Evolutionary conservation across 2,888 invertebrate genomes (phyloP).

Genomic region (Tetragonisca angustula): DNA sequence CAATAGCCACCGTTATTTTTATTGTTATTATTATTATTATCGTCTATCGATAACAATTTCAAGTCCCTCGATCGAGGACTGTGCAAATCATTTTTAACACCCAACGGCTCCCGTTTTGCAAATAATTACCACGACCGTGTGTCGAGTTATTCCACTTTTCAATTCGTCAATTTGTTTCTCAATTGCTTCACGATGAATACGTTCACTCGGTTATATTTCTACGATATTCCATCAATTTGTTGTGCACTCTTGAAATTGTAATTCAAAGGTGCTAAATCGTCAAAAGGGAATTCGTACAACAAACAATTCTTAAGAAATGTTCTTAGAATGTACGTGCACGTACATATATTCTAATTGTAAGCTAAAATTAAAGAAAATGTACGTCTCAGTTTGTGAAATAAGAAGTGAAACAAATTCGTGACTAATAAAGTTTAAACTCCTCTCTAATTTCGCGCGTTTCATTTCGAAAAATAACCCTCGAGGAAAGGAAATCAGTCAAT

Average conservation of each 20-base stretch:
- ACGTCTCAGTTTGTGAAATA: not conserved
- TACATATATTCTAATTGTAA: not conserved
- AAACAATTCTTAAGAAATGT: not conserved
- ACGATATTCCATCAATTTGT: no score
- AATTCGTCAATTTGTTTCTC: not conserved
- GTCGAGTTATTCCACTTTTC: slow-evolving; percentile 13
- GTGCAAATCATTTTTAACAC: slow-evolving; percentile 19
- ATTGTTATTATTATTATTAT: slow-evolving; percentile 17
- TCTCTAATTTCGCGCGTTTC: not conserved
- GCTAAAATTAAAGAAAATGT: not conserved
- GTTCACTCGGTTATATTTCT: not conserved
- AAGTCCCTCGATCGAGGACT: not conserved
- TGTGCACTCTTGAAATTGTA: no score
- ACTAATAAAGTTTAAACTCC: not conserved
- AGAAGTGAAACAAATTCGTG: not conserved
- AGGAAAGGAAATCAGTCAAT: not conserved
- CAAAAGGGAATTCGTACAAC: no score
- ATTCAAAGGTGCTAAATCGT: not conserved
- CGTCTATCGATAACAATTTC: not conserved
- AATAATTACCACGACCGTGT: slow-evolving; percentile 55
- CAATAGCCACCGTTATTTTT: slow-evolving; percentile 32
- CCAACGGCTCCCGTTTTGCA: slow-evolving; percentile 52
- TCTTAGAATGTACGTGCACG: not conserved
- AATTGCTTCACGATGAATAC: not conserved
- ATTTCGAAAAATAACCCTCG: not conserved